Evolutionary conservation across 2,888 invertebrate species (phyloP).

Genomic region (Amblyjoppa fuscipennis): DNA sequence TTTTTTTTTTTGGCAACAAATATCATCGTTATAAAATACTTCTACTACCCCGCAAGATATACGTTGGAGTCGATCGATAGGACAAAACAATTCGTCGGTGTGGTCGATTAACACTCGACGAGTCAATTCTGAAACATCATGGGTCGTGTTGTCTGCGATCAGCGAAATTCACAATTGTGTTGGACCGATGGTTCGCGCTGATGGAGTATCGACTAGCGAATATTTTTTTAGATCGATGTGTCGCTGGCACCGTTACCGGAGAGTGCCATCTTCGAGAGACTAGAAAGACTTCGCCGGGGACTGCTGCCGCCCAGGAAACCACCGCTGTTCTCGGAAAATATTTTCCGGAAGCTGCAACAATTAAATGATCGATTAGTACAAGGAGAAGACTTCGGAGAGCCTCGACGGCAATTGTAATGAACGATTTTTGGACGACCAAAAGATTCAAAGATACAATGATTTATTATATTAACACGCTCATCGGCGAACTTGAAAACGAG

Average conservation of each 20-base stretch:
- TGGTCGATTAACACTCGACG: conserved; percentile 36
- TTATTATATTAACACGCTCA: too few relatives aligned
- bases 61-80: conserved; percentile 52
- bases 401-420: too few relatives aligned
- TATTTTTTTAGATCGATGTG: conserved; percentile 71
- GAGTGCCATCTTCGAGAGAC: conserved; percentile 92
- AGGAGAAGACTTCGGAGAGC: not conserved
- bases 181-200: conserved; percentile 24
- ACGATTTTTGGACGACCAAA: too few relatives aligned
- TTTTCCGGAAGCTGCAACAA: conserved; percentile 92
- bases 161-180: conserved; percentile 20
- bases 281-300: conserved; percentile 93
- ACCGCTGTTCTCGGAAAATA: conserved; percentile 93
- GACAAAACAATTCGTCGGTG: conserved; percentile 37
- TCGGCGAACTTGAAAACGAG: too few relatives aligned
- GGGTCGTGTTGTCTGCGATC: conserved; percentile 31
- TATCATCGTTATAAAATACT: conserved; percentile 66
- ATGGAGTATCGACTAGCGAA: conserved; percentile 7
- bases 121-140: conserved; percentile 24
- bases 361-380: not conserved
- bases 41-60: conserved; percentile 50
- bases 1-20: conserved; percentile 68
- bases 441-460: too few relatives aligned
- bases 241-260: conserved; percentile 83
- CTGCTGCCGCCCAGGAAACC: conserved; percentile 89